These are phyloP conservation scores for Entomobrya multifasciata DNA, from an alignment of 2,888 invertebrate species.

Conservation along the genomic window DNA sequence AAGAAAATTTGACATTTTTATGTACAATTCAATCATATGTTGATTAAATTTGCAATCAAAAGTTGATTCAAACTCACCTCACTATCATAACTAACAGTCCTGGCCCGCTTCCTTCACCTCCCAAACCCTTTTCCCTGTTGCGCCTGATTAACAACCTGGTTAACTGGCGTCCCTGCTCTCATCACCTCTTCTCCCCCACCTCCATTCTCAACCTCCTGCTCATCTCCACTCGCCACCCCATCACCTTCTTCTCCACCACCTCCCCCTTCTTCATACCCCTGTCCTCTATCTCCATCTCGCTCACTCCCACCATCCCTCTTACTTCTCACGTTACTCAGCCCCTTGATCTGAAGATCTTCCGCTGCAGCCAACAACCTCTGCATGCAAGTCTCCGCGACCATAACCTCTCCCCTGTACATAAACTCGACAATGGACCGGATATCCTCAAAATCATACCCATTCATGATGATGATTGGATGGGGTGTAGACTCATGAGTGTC, in stretches of 20 bases:
- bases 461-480: slow-evolving; percentile 82
- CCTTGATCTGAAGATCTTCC: slow-evolving; percentile 83
- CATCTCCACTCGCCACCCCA: not conserved
- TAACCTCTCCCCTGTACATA: slow-evolving; percentile 83
- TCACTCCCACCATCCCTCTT: slow-evolving; percentile 55
- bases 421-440: slow-evolving; percentile 82
- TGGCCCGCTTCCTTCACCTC: slow-evolving; percentile 44
- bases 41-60: too few species aligned
- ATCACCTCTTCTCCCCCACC: not conserved
- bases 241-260: slow-evolving; percentile 30
- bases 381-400: slow-evolving; percentile 82
- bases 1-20: not conserved
- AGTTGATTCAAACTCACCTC: slow-evolving; percentile 18
- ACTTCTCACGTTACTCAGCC: slow-evolving; percentile 81
- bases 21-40: too few species aligned
- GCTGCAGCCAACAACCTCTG: slow-evolving; percentile 82
- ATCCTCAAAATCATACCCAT: slow-evolving; percentile 82
- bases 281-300: too few species aligned
- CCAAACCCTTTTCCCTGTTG: too few species aligned
- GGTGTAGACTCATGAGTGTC: slow-evolving; percentile 81
- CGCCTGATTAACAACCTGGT: not conserved
- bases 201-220: not conserved
- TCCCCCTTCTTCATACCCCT: too few species aligned
- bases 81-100: slow-evolving; percentile 52
- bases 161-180: slow-evolving; percentile 4